These are phyloP conservation scores for Aproaerema taeniolella DNA, from an alignment of 2,888 invertebrate genomes.

Conservation along the genomic window DNA sequence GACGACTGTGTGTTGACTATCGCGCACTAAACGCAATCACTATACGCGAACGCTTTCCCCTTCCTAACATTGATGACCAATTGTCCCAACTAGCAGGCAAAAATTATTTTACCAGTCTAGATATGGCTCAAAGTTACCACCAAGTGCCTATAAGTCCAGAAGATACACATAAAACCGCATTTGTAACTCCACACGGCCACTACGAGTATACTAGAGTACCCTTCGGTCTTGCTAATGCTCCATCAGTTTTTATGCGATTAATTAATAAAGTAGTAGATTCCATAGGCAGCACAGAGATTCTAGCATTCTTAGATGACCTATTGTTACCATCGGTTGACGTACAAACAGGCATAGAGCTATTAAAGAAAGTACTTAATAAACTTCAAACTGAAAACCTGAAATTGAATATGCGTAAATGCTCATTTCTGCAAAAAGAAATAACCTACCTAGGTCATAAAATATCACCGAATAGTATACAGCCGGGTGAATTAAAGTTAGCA, in stretches of 20 bases:
- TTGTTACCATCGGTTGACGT: slow-evolving; percentile 20
- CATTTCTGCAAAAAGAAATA: slow-evolving; percentile 21
- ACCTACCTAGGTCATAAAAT: slow-evolving; percentile 29
- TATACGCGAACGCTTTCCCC: slow-evolving; percentile 24
- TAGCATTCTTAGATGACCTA: slow-evolving; percentile 29
- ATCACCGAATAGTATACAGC: slow-evolving; percentile 21
- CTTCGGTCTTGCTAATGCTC: slow-evolving; percentile 25
- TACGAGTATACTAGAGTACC: slow-evolving; percentile 23
- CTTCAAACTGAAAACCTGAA: slow-evolving; percentile 4
- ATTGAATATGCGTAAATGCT: slow-evolving; percentile 20
- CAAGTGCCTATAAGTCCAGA: slow-evolving; percentile 19
- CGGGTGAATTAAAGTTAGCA: slow-evolving; percentile 18
- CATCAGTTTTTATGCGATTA: slow-evolving; percentile 23
- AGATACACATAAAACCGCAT: slow-evolving; percentile 22
- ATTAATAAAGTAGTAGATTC: slow-evolving; percentile 13
- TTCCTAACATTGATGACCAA: slow-evolving; percentile 28
- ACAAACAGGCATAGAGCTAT: background rate
- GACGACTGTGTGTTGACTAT: slow-evolving; percentile 26
- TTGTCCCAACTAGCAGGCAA: slow-evolving; percentile 23
- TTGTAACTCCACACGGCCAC: slow-evolving; percentile 22
- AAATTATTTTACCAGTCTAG: slow-evolving; percentile 22
- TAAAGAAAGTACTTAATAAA: slow-evolving; percentile 5
- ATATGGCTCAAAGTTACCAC: slow-evolving; percentile 25
- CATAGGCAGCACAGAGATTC: slow-evolving; percentile 12
- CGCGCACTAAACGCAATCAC: slow-evolving; percentile 24